Conservation (phyloP, 2,113 vertebrate genomes). For the Physeter macrocephalus region DNA sequence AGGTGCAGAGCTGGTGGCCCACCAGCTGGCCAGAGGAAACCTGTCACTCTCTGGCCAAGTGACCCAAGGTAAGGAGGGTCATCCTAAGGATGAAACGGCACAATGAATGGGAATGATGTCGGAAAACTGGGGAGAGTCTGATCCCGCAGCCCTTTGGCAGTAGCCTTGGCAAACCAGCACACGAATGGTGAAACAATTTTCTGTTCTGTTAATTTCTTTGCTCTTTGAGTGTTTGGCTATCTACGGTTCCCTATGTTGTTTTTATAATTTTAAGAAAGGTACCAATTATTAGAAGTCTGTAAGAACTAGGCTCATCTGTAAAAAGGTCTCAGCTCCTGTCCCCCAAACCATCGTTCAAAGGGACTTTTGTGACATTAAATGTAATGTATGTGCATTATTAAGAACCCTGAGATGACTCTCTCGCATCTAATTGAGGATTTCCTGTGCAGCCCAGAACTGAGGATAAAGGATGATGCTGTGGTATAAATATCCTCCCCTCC, state of each 20-base stretch:
- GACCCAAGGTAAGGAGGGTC: background rate
- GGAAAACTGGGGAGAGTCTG: background rate
- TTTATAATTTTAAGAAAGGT: background rate
- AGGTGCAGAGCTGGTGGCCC: rapidly evolving
- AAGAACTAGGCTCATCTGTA: background rate
- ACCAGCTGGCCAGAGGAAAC: too few species aligned
- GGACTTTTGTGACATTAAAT: constrained; percentile 46
- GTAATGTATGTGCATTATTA: constrained; percentile 35
- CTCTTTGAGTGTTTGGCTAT: background rate
- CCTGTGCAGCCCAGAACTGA: constrained; percentile 37
- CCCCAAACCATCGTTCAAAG: constrained; percentile 25
- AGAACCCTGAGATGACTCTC: background rate
- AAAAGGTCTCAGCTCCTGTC: background rate
- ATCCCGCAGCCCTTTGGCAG: background rate
- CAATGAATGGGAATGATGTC: rapidly evolving
- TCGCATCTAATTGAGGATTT: constrained; percentile 54
- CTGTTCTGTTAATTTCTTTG: background rate
- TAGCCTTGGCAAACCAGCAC: background rate
- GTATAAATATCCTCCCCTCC: background rate
- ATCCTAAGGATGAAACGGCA: background rate
- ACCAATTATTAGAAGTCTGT: background rate
- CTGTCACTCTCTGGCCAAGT: background rate
- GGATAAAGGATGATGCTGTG: constrained; percentile 49
- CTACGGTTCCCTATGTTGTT: background rate
- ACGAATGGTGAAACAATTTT: background rate